Conservation (phyloP, 2,888 invertebrate genomes). For the Frankliniella intonsa region DNA sequence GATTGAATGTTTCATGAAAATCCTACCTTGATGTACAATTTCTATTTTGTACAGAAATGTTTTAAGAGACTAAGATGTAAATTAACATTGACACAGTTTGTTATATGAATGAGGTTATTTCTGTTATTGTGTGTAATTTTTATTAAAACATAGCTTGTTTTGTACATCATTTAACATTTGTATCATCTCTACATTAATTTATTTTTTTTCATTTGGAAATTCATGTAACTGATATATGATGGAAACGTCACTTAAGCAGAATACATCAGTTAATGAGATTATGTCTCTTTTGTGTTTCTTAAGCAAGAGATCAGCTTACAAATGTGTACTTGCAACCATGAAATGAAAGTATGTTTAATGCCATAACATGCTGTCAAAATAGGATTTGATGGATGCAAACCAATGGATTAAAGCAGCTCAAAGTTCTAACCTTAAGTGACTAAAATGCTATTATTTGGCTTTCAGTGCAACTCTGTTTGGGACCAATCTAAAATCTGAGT, state of each 20-base stretch:
- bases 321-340: too few species aligned
- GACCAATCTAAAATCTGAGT: neutral
- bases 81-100: neutral
- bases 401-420: too few species aligned
- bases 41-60: neutral
- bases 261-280: too few species aligned
- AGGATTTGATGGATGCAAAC: too few species aligned
- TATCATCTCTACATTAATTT: neutral
- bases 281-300: too few species aligned
- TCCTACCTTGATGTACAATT: neutral
- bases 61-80: neutral
- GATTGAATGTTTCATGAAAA: neutral
- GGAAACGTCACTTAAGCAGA: too few species aligned
- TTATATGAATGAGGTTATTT: neutral
- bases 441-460: too few species aligned
- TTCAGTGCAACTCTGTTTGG: neutral
- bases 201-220: neutral
- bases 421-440: too few species aligned
- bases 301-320: too few species aligned
- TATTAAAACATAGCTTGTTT: slow-evolving; percentile 8
- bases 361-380: too few species aligned
- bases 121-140: slow-evolving; percentile 12
- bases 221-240: neutral
- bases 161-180: neutral
- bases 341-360: too few species aligned